Conservation (phyloP, 2,113 vertebrate genomes). For the Suricata suricatta region DNA sequence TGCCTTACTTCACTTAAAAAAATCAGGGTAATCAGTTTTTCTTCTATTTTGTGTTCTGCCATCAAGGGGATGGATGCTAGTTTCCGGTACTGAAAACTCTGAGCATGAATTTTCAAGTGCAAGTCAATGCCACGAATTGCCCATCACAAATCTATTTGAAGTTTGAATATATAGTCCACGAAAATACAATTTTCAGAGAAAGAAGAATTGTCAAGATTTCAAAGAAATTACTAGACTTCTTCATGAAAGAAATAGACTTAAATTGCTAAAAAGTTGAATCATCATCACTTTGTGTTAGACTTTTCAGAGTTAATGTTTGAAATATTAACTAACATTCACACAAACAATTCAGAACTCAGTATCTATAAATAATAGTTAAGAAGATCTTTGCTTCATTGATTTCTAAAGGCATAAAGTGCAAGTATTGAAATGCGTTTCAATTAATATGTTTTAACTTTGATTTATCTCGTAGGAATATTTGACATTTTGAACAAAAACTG, state of each 20-base stretch:
- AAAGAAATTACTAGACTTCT: conserved; percentile 33
- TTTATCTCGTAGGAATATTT: not conserved
- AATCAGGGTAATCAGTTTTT: not conserved
- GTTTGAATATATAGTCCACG: conserved; percentile 53
- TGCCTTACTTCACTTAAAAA: not conserved
- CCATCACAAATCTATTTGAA: conserved; percentile 9
- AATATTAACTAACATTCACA: not conserved
- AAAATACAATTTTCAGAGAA: conserved; percentile 1
- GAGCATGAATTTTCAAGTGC: conserved; percentile 29
- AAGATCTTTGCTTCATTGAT: not conserved
- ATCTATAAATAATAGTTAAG: conserved; percentile 40
- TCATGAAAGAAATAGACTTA: conserved; percentile 25
- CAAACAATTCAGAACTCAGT: not conserved
- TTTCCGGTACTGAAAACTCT: conserved; percentile 12
- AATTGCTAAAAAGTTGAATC: conserved; percentile 37
- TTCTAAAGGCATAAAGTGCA: not conserved
- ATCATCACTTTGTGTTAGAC: not conserved
- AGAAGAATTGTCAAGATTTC: conserved; percentile 46
- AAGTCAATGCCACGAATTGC: conserved; percentile 32
- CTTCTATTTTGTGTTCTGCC: not conserved
- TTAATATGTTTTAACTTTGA: conserved; percentile 5
- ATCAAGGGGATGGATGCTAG: not conserved
- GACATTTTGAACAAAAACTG: not conserved
- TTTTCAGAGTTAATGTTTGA: conserved; percentile 37
- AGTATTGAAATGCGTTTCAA: not conserved